Base-by-base conservation (phyloP, 2,797 vertebrate genomes). In the Protonibea diacanthus region DNA sequence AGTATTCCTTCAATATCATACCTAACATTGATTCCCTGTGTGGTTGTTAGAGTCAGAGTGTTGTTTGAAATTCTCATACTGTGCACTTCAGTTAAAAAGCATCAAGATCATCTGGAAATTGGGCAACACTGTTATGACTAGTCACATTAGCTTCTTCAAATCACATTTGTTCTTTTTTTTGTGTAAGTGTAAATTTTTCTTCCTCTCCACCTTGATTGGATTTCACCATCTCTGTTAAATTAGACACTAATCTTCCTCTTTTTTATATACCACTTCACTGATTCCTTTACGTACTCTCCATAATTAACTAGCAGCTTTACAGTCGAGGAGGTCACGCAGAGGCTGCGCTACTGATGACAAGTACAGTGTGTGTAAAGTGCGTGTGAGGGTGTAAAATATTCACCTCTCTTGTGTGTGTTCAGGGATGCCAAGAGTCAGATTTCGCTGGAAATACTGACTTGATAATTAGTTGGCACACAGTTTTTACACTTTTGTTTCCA, bases 281-380 rank as follows among this genome's bases (percentile, higher is more conserved):
- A 33, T 27, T 62, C 42, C 17, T 63, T 53, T 78, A 45, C 57
- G 48, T n/a, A 58, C 48, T 72, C 63, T 25, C 17, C 44, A 49
- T 80, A 77, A 67, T 74, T 67, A 74, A 63, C 65, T 0, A 15
- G 48, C 27, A 18, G 48, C 58, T 68, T 59, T 44, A 57, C 63
- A 73, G 59, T 75, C 33, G 59, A n/a, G 27, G 59, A 42, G 76
- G 72, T 81, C 64, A 79, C 33, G 0, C 33, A n/a, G 62, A 78
- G 60, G 51, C 68, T 66, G 53, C 11, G 45, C 62, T 17, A n/a
- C 60, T 45, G 63, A 48, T 17, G 47, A 63, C 52, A 65, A 3
- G 51, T 17, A n/a, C n/a, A n/a, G 17, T 63, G 71, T 45, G 56
- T 59, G 29, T 47, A 44, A 20, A 21, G 63, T 53, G 52, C 21